A percentile compares a stretch with the other conserved stretches of the same genome.
phyloP scores from a whole-genome alignment of 2,888 invertebrate species.

The Blomia tropicalis region DNA sequence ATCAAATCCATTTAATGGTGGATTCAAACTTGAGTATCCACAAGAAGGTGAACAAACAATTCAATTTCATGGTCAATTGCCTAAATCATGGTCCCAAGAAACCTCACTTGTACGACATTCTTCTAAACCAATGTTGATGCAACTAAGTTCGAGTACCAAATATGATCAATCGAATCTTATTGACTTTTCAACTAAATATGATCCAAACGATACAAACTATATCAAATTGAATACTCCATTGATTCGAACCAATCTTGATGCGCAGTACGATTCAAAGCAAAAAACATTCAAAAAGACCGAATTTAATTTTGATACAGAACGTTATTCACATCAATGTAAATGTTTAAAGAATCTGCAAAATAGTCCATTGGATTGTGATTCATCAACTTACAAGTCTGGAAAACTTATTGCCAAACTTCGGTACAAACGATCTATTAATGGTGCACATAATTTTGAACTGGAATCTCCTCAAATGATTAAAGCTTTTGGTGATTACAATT shows the following conservation, averaged over 20 bases:
- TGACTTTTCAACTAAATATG: not conserved
- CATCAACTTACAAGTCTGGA: not conserved
- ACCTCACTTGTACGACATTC: not conserved
- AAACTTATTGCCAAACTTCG: not conserved
- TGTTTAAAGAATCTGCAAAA: not conserved
- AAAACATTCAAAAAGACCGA: not conserved
- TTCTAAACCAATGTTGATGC: not conserved
- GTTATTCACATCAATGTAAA: not conserved
- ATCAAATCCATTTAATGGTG: slow-evolving; percentile 2
- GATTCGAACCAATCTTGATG: not conserved
- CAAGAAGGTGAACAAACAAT: not conserved
- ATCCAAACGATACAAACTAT: not conserved
- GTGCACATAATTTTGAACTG: not conserved
- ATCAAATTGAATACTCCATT: slow-evolving; percentile 1
- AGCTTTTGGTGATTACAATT: not conserved
- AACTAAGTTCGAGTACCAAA: not conserved
- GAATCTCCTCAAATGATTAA: not conserved
- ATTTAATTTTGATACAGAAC: not conserved
- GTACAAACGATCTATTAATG: not conserved
- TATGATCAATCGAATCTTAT: not conserved
- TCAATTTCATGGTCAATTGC: not conserved
- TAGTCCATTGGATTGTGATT: not conserved
- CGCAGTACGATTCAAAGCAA: not conserved
- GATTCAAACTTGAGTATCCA: not conserved
- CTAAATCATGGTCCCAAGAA: not conserved